A percentile compares a stretch with the other conserved stretches of the same genome.
phyloP scores from a whole-genome alignment of 2,888 invertebrate species.

The Ornithoptera alexandrae region DNA sequence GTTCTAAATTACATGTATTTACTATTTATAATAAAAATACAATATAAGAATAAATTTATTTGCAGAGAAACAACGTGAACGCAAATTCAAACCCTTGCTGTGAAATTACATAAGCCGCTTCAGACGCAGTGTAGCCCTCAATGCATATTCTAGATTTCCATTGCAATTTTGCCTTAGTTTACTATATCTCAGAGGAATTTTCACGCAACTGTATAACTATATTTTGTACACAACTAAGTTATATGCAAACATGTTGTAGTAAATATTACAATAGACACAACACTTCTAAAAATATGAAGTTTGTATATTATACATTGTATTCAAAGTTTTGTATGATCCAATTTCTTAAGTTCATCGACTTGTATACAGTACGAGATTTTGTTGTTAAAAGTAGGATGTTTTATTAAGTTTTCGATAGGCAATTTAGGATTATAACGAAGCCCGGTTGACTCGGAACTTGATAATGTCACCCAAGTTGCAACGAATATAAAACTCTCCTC shows the following conservation, averaged over 20 bases:
- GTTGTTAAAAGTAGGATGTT: slow-evolving; percentile 11
- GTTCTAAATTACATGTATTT: too few relatives aligned
- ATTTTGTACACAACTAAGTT: neutral
- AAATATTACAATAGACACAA: too few relatives aligned
- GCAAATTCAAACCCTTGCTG: neutral
- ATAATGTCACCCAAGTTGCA: slow-evolving; percentile 10
- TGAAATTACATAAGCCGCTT: neutral
- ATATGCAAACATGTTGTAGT: neutral
- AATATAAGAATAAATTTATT: too few relatives aligned
- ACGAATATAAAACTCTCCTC: neutral
- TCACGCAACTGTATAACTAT: neutral
- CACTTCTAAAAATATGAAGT: too few relatives aligned
- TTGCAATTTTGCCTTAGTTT: neutral
- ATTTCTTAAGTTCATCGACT: neutral
- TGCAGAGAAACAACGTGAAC: too few relatives aligned
- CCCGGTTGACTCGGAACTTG: slow-evolving; percentile 10
- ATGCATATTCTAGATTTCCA: neutral
- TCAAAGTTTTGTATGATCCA: neutral
- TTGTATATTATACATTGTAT: neutral
- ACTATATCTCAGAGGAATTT: neutral
- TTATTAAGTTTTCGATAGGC: slow-evolving; percentile 24
- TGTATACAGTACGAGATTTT: neutral
- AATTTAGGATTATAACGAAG: slow-evolving; percentile 18
- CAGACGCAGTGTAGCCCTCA: neutral
- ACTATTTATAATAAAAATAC: too few relatives aligned